Evolutionary conservation across 2,113 vertebrate species (phyloP), one percentile per base, ranked within the genome.

Genomic region (Anhinga rufa): DNA sequence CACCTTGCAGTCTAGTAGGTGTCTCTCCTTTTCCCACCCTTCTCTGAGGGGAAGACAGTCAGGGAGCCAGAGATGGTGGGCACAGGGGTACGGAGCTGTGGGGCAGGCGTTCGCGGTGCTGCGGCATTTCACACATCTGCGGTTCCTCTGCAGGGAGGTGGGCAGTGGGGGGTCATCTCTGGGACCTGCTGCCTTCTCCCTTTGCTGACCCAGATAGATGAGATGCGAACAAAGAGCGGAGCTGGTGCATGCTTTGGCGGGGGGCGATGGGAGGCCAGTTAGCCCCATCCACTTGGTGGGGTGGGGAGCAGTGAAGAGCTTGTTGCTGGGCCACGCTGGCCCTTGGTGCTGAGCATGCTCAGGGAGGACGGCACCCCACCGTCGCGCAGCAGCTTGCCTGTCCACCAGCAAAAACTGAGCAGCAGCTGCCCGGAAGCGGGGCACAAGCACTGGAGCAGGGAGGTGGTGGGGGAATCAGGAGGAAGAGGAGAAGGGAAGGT

Each of bases 1-100:
- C 98, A 99, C 99, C 86, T 98, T 99, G 96, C 99, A 99, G 99
- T 99, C 99, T 98, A 99, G 99, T 99, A 99, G 98, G 99, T 99
- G 98, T 98, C 98, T 95, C 92, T 97, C 90, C 95, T 98, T 98
- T 94, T 97, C 91, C 91, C 93, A 92, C 77, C 95, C 96, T 96
- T 95, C 93, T 91, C 96, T 81, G 92, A 93, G 92, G 94, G 95
- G 90, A 92, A 92, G 90, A 57, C 87, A 44, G 86, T 72, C 89
- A 93, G 95, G 96, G 93, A 96, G 95, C 82, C 91, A 49, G 85
- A 82, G 60, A 49, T 89, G 96, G 94, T 57, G 93, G 93, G 96
- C 78, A 11, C 83, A 71, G 88, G 93, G 95, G 70, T 86, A 84
- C 8, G 87, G 92, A 94, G 90, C 81, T 40, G 87, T 74, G 94